Percentiles rank a stretch among this genome's conserved stretches.
These are phyloP conservation scores for Stomatorhinus ivindoensis DNA, from an alignment of 2,113 vertebrate species.

Conservation along the genomic window DNA sequence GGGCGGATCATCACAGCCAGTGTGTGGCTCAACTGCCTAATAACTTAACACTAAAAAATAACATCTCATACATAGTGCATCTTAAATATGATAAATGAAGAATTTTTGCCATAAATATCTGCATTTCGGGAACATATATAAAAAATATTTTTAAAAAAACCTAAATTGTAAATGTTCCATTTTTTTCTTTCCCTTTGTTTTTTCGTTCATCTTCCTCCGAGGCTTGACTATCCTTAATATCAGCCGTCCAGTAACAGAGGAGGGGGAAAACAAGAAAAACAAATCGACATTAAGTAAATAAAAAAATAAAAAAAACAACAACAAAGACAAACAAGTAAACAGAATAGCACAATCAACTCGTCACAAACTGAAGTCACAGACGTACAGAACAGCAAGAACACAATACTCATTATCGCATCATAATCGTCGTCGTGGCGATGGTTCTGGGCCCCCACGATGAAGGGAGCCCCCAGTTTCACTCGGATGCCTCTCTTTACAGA, in stretches of 20 bases:
- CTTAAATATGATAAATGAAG: conserved; percentile 68
- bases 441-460: conserved; percentile 12
- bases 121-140: conserved; percentile 66
- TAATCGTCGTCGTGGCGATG: conserved; percentile 14
- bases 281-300: conserved; percentile 55
- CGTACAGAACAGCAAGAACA: conserved; percentile 65
- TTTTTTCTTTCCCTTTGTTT: conserved; percentile 39
- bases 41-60: conserved; percentile 67
- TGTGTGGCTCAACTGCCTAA: conserved; percentile 42
- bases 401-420: conserved; percentile 27
- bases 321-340: conserved; percentile 56
- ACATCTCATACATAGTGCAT: conserved; percentile 68
- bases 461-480: not conserved
- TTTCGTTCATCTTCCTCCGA: conserved; percentile 13
- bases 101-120: conserved; percentile 70
- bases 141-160: conserved; percentile 46
- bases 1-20: conserved; percentile 29
- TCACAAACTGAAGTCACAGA: conserved; percentile 66
- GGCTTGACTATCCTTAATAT: conserved; percentile 21
- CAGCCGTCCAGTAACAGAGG: conserved; percentile 1
- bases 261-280: conserved; percentile 45
- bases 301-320: conserved; percentile 53
- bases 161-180: conserved; percentile 47
- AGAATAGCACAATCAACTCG: conserved; percentile 64
- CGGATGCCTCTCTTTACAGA: conserved; percentile 3